Percentiles rank a stretch among this genome's conserved stretches.
These are phyloP conservation scores for Cerastis leucographa DNA, from an alignment of 2,888 invertebrate genomes.

Conservation along the genomic window DNA sequence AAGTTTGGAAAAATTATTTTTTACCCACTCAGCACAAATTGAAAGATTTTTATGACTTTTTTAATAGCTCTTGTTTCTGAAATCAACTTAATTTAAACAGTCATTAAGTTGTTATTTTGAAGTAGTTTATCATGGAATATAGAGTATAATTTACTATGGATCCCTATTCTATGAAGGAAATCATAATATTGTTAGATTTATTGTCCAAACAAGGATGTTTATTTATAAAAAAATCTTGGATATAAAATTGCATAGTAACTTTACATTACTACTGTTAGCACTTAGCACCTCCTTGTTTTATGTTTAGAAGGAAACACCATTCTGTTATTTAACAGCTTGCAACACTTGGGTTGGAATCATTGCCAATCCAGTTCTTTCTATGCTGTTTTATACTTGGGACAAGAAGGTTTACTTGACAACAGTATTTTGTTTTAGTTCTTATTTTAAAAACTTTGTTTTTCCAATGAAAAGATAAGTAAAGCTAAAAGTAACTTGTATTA, in stretches of 20 bases:
- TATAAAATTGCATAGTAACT: background rate
- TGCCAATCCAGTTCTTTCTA: background rate
- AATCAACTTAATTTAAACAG: background rate
- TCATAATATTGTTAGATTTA: slow-evolving; percentile 12
- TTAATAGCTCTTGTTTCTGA: background rate
- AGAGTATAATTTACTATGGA: background rate
- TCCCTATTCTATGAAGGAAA: slow-evolving; percentile 6
- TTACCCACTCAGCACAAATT: background rate
- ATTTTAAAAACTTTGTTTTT: slow-evolving; percentile 1
- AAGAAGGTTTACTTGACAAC: background rate
- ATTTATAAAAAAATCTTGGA: background rate
- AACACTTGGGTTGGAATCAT: background rate
- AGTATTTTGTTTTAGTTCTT: background rate
- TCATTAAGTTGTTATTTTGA: background rate
- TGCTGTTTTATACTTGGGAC: background rate
- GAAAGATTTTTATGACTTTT: background rate
- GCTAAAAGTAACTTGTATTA: background rate
- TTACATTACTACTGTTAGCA: background rate
- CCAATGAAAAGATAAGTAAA: background rate
- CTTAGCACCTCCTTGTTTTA: background rate
- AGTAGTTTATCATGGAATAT: background rate
- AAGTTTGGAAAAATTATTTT: background rate
- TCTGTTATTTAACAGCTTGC: background rate
- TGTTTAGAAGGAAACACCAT: background rate
- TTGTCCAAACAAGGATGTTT: slow-evolving; percentile 7